Percentiles rank a stretch among this genome's conserved stretches.
phyloP scores from a whole-genome alignment of 2,888 invertebrate species.

The Cosmopolites sordidus region DNA sequence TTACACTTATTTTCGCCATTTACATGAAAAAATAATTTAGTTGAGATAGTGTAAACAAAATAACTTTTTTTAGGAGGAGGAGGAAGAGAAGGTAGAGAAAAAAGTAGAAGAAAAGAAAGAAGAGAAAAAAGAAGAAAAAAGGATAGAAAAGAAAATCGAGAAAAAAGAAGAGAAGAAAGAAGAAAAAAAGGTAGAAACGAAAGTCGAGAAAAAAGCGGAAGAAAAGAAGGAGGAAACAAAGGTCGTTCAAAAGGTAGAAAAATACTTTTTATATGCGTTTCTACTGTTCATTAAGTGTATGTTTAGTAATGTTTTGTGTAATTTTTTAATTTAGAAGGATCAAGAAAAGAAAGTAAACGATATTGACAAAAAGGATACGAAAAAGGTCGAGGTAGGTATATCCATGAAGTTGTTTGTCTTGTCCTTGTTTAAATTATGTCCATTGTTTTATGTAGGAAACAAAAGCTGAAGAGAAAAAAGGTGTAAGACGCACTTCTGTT shows the following conservation, averaged over 20 bases:
- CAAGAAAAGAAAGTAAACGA: conserved; percentile 44
- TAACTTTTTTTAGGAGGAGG: conserved; percentile 24
- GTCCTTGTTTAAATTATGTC: conserved; percentile 18
- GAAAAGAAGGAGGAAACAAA: conserved; percentile 33
- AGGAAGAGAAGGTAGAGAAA: conserved; percentile 34
- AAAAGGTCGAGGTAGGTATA: conserved; percentile 40
- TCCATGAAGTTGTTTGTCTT: conserved; percentile 17
- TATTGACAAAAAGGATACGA: conserved; percentile 41
- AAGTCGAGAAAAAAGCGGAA: conserved; percentile 43
- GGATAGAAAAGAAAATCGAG: conserved; percentile 35
- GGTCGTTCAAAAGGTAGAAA: conserved; percentile 38
- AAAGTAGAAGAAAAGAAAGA: too few relatives aligned
- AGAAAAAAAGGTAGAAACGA: conserved; percentile 40
- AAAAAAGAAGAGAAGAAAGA: conserved; percentile 35
- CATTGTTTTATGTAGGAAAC: conserved; percentile 46
- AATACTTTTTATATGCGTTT: conserved; percentile 9
- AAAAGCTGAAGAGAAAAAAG: conserved; percentile 56
- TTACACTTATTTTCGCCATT: background rate
- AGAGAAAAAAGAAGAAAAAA: conserved; percentile 35
- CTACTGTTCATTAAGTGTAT: conserved; percentile 1
- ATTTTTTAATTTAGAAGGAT: conserved; percentile 32
- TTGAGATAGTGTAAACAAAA: too few relatives aligned
- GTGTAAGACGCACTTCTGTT: conserved; percentile 45
- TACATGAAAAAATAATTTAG: too few relatives aligned
- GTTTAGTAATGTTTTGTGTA: too few relatives aligned